These are phyloP conservation scores for Zaprionus nigranus DNA, from an alignment of 1,140 invertebrate genomes.

Conservation along the genomic window DNA sequence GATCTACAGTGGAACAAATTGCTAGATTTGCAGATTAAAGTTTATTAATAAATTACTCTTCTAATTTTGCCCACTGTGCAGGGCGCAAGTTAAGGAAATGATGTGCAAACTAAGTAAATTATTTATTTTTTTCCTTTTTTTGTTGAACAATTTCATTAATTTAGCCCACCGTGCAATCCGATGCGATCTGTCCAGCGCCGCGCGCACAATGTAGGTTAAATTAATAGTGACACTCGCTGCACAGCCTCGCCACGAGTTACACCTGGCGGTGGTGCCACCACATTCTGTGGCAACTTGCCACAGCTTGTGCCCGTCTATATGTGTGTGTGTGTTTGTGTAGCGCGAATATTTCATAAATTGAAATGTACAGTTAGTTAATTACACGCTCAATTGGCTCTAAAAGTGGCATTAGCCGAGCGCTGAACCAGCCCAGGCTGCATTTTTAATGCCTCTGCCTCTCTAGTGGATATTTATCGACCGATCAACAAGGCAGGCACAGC, in stretches of 20 bases:
- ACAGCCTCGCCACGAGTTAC: conserved; percentile 24
- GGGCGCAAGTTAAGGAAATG: too few relatives aligned
- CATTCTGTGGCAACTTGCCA: conserved; percentile 46
- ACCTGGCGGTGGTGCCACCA: conserved; percentile 57
- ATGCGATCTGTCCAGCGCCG: neutral
- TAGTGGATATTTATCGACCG: conserved; percentile 68
- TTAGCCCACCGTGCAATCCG: neutral
- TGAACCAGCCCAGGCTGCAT: conserved; percentile 42
- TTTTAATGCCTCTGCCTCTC: conserved; percentile 49
- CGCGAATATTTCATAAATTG: conserved; percentile 78
- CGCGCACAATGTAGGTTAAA: conserved; percentile 72
- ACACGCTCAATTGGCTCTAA: conserved; percentile 75
- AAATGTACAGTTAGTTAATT: conserved; percentile 82
- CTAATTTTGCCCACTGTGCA: too few relatives aligned
- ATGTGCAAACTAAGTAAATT: too few relatives aligned
- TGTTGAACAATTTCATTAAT: neutral
- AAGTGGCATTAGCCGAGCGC: conserved; percentile 63
- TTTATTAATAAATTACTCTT: too few relatives aligned
- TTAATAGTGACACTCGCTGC: conserved; percentile 75
- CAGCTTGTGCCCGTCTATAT: neutral
- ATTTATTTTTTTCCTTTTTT: neutral
- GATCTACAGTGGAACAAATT: neutral
- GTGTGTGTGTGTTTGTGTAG: conserved; percentile 20
- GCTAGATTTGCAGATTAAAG: too few relatives aligned
- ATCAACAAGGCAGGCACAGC: conserved; percentile 23